A percentile compares a stretch with the other conserved stretches of the same genome.
Conservation (phyloP, 1,140 invertebrate genomes). For the Penaeus chinensis region DNA sequence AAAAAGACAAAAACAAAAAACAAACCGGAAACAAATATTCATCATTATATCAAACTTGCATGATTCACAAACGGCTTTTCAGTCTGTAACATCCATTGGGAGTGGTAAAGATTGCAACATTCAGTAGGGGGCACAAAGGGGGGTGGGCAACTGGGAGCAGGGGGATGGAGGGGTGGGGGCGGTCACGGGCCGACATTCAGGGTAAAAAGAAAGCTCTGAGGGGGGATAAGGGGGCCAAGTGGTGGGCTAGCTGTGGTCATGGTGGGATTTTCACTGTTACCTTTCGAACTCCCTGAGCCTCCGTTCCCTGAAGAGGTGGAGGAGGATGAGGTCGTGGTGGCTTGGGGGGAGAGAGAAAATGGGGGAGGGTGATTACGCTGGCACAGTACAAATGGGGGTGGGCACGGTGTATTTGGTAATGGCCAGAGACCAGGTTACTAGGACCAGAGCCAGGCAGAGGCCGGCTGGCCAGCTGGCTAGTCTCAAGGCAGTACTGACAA, state of each 20-base stretch:
- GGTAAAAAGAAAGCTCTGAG: neutral
- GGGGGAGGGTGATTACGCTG: conserved; percentile 45
- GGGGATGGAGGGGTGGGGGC: too few species aligned
- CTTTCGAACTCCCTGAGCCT: conserved; percentile 51
- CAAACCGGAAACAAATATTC: neutral
- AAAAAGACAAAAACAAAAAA: neutral
- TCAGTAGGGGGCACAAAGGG: neutral
- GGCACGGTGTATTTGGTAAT: too few species aligned
- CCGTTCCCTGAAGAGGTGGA: conserved; percentile 52
- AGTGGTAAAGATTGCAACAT: conserved; percentile 14
- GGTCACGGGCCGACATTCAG: neutral
- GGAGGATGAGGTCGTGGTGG: conserved; percentile 48
- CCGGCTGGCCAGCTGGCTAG: too few species aligned
- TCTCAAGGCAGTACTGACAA: too few species aligned
- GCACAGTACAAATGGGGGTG: too few species aligned
- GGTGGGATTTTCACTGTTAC: conserved; percentile 24
- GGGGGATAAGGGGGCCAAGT: neutral
- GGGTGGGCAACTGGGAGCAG: too few species aligned
- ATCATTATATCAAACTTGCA: neutral
- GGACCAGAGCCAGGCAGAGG: too few species aligned
- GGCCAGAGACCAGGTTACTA: too few species aligned
- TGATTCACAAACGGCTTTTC: conserved; percentile 7
- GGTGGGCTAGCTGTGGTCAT: conserved; percentile 4
- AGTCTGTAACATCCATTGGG: conserved; percentile 23
- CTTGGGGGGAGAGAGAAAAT: conserved; percentile 49